phyloP scores from a whole-genome alignment of 2,797 vertebrate species.

The Sebastes jordani region DNA sequence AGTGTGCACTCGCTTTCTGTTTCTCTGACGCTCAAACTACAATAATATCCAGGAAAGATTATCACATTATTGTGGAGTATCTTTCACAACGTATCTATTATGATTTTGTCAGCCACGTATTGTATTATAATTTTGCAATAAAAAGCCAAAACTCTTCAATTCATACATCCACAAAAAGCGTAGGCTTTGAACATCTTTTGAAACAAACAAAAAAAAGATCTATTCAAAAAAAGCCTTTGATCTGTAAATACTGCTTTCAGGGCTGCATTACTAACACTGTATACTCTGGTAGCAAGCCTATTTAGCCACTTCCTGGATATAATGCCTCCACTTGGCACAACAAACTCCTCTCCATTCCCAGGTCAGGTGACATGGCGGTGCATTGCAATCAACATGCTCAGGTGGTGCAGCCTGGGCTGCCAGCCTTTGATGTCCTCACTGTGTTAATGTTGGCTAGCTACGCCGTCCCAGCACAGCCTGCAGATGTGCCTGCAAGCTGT shows the following conservation, averaged over 20 bases:
- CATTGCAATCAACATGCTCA: constrained; percentile 60
- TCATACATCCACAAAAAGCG: neutral
- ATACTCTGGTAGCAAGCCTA: neutral
- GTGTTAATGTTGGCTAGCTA: constrained; percentile 71
- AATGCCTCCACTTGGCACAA: constrained; percentile 42
- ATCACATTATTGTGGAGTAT: neutral
- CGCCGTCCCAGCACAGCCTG: constrained; percentile 58
- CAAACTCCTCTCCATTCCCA: constrained; percentile 40
- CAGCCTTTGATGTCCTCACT: constrained; percentile 72
- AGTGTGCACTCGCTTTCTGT: constrained; percentile 33
- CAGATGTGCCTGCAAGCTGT: constrained; percentile 77
- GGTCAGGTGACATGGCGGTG: constrained; percentile 63
- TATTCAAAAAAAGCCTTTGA: neutral
- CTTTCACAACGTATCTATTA: neutral
- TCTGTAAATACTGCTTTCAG: constrained; percentile 1
- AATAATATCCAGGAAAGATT: constrained; percentile 1
- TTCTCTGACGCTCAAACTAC: constrained; percentile 21
- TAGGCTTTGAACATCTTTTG: neutral
- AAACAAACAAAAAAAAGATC: neutral
- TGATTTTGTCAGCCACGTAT: neutral
- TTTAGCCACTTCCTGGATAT: constrained; percentile 26
- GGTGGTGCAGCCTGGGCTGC: constrained; percentile 51
- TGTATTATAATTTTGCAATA: neutral
- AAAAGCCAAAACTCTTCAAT: neutral
- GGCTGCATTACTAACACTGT: neutral